Evolutionary conservation across 2,113 vertebrate species (phyloP).

Genomic region (Lagopus muta): DNA sequence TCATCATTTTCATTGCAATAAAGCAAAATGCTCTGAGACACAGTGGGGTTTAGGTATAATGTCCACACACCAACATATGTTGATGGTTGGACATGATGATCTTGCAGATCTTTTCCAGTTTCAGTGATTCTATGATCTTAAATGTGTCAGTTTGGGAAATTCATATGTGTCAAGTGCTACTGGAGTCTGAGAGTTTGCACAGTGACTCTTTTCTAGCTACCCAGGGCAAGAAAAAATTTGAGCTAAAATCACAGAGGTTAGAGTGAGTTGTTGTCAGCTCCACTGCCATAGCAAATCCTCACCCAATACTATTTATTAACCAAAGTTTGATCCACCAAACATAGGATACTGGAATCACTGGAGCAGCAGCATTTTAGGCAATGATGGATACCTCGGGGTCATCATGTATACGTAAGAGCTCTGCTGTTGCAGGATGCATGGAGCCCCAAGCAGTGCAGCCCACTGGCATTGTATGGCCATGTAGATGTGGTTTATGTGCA

Average conservation of each 20-base stretch:
- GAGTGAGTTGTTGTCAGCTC: neutral
- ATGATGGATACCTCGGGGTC: neutral
- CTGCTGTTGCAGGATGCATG: neutral
- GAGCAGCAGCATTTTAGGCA: neutral
- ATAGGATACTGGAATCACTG: no score
- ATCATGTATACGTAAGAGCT: neutral
- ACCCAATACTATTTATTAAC: neutral
- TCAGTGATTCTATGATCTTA: neutral
- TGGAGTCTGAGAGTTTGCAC: neutral
- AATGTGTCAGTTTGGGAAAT: neutral
- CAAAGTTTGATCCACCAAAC: neutral
- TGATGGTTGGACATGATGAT: neutral
- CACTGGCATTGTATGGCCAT: accelerated
- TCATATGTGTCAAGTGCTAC: neutral
- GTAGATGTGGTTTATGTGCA: neutral
- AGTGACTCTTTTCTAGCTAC: neutral
- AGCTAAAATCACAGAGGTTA: neutral
- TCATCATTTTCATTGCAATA: neutral
- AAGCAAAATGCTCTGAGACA: neutral
- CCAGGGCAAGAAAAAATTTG: neutral
- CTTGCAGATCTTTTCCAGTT: neutral
- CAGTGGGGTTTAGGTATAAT: neutral
- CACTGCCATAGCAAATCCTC: neutral
- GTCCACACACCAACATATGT: neutral
- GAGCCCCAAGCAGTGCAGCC: neutral